A percentile compares a stretch with the other conserved stretches of the same genome.
These are phyloP conservation scores for Mus musculus DNA, from an alignment of 2,113 vertebrate genomes.

Conservation along the genomic window GRCm39 chr9:56543501-56544000, in stretches of 20 bases:
- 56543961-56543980: not conserved
- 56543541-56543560: too few relatives aligned
- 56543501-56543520: not conserved
- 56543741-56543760: not conserved
- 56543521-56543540: too few relatives aligned
- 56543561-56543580: not conserved
- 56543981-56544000: not conserved
- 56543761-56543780: not conserved
- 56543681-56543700: not conserved
- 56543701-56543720: conserved; percentile 37
- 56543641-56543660: not conserved
- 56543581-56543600: not conserved
- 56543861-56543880: not conserved
- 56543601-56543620: not conserved
- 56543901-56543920: not conserved
- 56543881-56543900: not conserved
- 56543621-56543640: not conserved
- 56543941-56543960: not conserved
- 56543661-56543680: not conserved
- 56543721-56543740: conserved; percentile 75
- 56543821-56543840: not conserved
- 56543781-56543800: conserved; percentile 70
- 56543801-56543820: not conserved
- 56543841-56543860: not conserved
- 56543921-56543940: not conserved